These are phyloP conservation scores for Saturnia japonica DNA, from an alignment of 2,888 invertebrate genomes.

Conservation along the genomic window DNA sequence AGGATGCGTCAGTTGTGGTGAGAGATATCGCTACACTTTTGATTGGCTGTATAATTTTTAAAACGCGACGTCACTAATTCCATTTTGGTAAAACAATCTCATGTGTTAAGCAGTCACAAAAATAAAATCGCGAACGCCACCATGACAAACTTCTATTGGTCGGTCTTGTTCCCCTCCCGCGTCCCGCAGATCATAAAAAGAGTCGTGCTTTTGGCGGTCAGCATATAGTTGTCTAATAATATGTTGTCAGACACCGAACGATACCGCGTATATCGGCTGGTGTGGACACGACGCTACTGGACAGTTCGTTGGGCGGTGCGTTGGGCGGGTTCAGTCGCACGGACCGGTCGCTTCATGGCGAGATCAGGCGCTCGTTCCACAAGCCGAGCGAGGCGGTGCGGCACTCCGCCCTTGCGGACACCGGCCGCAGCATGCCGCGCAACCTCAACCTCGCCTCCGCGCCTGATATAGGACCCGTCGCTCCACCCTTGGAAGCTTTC, in stretches of 20 bases:
- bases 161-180: too few relatives aligned
- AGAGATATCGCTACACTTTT: too few relatives aligned
- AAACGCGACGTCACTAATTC: too few relatives aligned
- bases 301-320: slow-evolving; percentile 41
- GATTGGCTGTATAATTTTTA: too few relatives aligned
- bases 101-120: too few relatives aligned
- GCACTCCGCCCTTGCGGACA: slow-evolving; percentile 44
- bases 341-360: slow-evolving; percentile 55
- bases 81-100: too few relatives aligned
- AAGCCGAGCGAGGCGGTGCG: slow-evolving; percentile 52
- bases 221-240: not conserved
- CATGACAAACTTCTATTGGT: too few relatives aligned
- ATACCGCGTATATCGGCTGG: slow-evolving; percentile 73
- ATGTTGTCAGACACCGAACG: slow-evolving; percentile 64
- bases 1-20: too few relatives aligned
- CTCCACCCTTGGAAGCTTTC: slow-evolving; percentile 29
- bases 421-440: slow-evolving; percentile 77
- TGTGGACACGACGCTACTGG: slow-evolving; percentile 52
- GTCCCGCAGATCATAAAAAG: too few relatives aligned
- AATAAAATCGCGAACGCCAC: too few relatives aligned
- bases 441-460: slow-evolving; percentile 75
- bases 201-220: too few relatives aligned
- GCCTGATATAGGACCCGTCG: slow-evolving; percentile 30
- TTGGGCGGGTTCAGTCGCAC: slow-evolving; percentile 69
- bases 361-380: slow-evolving; percentile 75